A percentile compares a stretch with the other conserved stretches of the same genome.
These are phyloP conservation scores for Picus viridis DNA, from an alignment of 2,797 vertebrate species.

Conservation along the genomic window DNA sequence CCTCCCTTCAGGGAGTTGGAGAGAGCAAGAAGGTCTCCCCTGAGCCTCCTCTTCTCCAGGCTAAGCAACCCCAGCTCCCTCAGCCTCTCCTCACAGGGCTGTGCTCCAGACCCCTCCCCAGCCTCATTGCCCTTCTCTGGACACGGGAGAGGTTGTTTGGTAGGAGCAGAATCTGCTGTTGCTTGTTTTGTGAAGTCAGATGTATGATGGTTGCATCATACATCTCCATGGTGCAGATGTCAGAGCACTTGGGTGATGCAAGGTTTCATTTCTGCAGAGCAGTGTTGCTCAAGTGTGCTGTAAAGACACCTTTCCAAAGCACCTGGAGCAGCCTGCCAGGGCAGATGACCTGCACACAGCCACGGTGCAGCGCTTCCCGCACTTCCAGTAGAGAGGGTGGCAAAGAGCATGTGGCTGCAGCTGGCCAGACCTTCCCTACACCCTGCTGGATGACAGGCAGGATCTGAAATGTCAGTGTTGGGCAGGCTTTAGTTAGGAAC, in stretches of 20 bases:
- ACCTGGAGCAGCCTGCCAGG: not conserved
- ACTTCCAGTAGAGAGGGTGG: not conserved
- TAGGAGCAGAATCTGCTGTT: not conserved
- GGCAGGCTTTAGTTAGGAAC: not conserved
- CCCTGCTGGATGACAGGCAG: not conserved
- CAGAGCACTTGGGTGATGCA: not conserved
- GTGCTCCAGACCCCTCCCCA: too few relatives aligned
- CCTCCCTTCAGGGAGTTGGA: too few relatives aligned
- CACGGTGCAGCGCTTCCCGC: not conserved
- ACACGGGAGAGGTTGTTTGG: not conserved
- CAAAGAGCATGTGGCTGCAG: not conserved
- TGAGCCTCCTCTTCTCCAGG: too few relatives aligned
- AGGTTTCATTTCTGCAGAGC: not conserved
- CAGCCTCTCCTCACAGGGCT: too few relatives aligned
- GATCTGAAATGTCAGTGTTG: not conserved
- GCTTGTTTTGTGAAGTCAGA: constrained; percentile 8
- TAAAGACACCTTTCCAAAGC: not conserved
- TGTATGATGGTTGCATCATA: too few relatives aligned
- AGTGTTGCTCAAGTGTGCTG: not conserved
- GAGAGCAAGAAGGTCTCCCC: too few relatives aligned
- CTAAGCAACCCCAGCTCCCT: too few relatives aligned
- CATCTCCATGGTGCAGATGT: not conserved
- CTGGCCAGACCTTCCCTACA: not conserved
- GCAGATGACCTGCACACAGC: not conserved
- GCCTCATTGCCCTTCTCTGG: too few relatives aligned